Conservation (phyloP, 2,888 invertebrate species). For the Euclidia mi region DNA sequence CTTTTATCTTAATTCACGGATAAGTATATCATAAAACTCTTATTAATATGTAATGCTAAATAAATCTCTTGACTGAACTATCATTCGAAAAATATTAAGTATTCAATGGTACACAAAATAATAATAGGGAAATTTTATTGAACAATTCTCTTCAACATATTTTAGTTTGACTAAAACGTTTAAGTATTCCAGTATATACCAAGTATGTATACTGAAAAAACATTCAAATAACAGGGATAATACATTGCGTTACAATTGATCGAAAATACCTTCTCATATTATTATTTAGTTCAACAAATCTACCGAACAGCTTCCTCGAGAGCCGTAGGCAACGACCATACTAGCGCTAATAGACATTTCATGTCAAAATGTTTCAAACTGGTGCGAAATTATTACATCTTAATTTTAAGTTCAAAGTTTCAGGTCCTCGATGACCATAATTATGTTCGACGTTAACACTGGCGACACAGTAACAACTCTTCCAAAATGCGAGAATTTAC, state of each 20-base stretch:
- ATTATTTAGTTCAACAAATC: slow-evolving; percentile 47
- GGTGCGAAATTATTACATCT: too few relatives aligned
- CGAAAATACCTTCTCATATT: slow-evolving; percentile 23
- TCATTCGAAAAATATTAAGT: slow-evolving; percentile 43
- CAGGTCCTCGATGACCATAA: too few relatives aligned
- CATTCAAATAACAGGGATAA: slow-evolving; percentile 23
- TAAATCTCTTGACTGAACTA: slow-evolving; percentile 24
- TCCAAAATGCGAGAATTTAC: too few relatives aligned
- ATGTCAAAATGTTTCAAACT: too few relatives aligned
- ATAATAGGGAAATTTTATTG: slow-evolving; percentile 20
- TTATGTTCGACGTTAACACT: too few relatives aligned
- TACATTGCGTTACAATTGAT: slow-evolving; percentile 8
- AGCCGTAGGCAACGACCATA: slow-evolving; percentile 27
- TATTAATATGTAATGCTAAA: slow-evolving; percentile 36
- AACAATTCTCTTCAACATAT: slow-evolving; percentile 16
- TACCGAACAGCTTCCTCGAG: slow-evolving; percentile 28
- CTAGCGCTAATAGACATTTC: neutral
- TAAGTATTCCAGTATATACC: slow-evolving; percentile 9
- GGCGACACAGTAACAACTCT: too few relatives aligned
- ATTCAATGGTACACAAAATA: slow-evolving; percentile 41
- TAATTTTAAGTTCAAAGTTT: too few relatives aligned
- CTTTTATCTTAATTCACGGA: slow-evolving; percentile 24
- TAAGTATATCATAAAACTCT: slow-evolving; percentile 46
- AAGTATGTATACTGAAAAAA: slow-evolving; percentile 15
- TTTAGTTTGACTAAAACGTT: slow-evolving; percentile 19